phyloP scores from a whole-genome alignment of 2,113 vertebrate genomes.

The Catharus bicknelli region DNA sequence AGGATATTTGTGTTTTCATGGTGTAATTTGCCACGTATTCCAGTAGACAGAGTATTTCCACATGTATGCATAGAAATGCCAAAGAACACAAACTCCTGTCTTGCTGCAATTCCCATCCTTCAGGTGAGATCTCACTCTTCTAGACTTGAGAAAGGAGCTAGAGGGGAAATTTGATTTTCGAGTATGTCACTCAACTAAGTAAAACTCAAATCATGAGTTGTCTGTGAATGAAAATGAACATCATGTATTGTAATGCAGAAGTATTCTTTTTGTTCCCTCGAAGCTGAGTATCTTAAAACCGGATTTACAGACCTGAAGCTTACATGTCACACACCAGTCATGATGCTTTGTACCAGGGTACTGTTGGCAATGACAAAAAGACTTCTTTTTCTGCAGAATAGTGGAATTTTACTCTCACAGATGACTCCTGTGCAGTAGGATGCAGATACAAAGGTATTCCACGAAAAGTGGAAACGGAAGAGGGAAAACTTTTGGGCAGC shows the following conservation, averaged over 20 bases:
- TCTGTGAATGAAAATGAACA: not conserved
- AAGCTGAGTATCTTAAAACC: not conserved
- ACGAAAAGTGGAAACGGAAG: not conserved
- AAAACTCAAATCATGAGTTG: not conserved
- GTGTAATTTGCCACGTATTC: not conserved
- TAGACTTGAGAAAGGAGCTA: not conserved
- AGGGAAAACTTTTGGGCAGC: not conserved
- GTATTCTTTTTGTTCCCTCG: not conserved
- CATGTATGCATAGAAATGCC: rapidly evolving
- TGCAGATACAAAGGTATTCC: not conserved
- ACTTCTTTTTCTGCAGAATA: not conserved
- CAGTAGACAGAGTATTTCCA: not conserved
- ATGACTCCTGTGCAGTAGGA: not conserved
- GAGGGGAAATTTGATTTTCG: not conserved
- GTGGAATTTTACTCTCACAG: not conserved
- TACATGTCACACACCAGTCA: not conserved
- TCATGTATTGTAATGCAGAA: not conserved
- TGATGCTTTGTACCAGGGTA: not conserved
- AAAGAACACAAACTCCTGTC: not conserved
- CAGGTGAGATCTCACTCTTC: not conserved
- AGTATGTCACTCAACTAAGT: not conserved
- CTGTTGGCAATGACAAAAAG: not conserved
- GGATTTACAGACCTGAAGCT: not conserved
- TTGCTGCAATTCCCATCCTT: not conserved
- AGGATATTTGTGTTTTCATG: not conserved